Evolutionary conservation across 2,797 vertebrate genomes (phyloP).

Genomic region (Anabas testudineus): DNA sequence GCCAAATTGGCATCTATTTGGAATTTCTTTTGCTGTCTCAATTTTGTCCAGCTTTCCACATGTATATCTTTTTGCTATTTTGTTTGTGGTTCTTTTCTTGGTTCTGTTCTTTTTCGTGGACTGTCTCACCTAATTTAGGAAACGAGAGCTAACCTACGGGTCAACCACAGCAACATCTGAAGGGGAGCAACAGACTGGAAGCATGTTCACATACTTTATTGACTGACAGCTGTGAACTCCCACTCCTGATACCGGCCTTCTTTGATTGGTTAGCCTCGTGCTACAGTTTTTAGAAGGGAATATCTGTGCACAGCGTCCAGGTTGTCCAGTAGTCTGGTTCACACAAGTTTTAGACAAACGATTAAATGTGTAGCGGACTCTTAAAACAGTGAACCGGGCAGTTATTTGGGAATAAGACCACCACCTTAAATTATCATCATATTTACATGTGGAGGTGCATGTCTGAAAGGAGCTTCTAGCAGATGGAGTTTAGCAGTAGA

Average conservation of each 20-base stretch:
- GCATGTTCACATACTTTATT: not conserved
- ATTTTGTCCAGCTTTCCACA: too few relatives aligned
- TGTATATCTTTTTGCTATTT: too few relatives aligned
- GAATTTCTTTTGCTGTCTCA: too few relatives aligned
- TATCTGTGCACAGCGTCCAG: not conserved
- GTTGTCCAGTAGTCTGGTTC: too few relatives aligned
- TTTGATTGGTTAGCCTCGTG: not conserved
- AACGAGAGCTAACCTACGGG: too few relatives aligned
- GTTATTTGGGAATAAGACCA: not conserved
- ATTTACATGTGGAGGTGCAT: not conserved
- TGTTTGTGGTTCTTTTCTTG: too few relatives aligned
- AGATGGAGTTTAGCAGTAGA: not conserved
- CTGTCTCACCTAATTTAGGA: too few relatives aligned
- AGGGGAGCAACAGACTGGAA: not conserved
- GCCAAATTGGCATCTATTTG: too few relatives aligned
- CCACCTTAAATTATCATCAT: conserved; percentile 1
- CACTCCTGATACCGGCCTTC: not conserved
- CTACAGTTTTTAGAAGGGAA: not conserved
- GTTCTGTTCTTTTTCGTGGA: too few relatives aligned
- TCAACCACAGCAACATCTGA: too few relatives aligned
- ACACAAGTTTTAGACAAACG: not conserved
- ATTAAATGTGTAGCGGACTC: not conserved
- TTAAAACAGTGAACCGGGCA: not conserved
- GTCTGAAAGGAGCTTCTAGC: not conserved
- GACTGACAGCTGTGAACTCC: too few relatives aligned